A percentile compares a stretch with the other conserved stretches of the same genome.
Evolutionary conservation across 2,797 vertebrate species (phyloP).

Genomic region (Gobionotothen gibberifrons): DNA sequence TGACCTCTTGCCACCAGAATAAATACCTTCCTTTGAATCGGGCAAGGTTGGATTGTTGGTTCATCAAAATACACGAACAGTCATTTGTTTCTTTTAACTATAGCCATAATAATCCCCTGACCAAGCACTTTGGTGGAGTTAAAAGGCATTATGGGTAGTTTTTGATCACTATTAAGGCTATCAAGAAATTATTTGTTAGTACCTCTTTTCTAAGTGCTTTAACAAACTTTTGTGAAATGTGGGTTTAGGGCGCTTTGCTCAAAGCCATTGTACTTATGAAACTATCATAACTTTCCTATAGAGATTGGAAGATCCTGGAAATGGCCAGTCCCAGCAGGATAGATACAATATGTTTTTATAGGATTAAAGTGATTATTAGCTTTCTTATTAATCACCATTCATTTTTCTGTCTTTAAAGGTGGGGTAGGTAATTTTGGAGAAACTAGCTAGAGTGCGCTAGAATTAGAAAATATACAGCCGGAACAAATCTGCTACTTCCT

Average conservation of each 20-base stretch:
- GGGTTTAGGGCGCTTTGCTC: background rate
- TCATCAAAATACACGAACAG: background rate
- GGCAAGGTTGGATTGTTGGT: too few relatives aligned
- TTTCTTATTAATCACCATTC: conserved; percentile 18
- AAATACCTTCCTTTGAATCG: too few relatives aligned
- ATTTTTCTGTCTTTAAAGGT: conserved; percentile 6
- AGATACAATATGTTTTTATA: background rate
- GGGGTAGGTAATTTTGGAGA: too few relatives aligned
- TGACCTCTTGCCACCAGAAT: background rate
- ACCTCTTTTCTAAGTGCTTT: background rate
- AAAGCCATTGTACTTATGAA: conserved; percentile 6
- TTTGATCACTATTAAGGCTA: background rate
- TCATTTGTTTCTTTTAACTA: background rate
- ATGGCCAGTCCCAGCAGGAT: background rate
- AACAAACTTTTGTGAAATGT: background rate
- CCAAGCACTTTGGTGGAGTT: background rate
- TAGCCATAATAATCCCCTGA: background rate
- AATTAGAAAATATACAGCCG: too few relatives aligned
- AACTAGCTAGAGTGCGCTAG: too few relatives aligned
- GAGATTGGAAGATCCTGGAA: background rate
- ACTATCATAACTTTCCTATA: background rate
- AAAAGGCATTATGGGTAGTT: background rate
- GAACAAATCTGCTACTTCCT: too few relatives aligned
- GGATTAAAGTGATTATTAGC: conserved; percentile 10
- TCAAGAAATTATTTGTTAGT: background rate